These are phyloP conservation scores for Heterotilapia buettikoferi DNA, from an alignment of 2,113 vertebrate species.

Conservation along the genomic window DNA sequence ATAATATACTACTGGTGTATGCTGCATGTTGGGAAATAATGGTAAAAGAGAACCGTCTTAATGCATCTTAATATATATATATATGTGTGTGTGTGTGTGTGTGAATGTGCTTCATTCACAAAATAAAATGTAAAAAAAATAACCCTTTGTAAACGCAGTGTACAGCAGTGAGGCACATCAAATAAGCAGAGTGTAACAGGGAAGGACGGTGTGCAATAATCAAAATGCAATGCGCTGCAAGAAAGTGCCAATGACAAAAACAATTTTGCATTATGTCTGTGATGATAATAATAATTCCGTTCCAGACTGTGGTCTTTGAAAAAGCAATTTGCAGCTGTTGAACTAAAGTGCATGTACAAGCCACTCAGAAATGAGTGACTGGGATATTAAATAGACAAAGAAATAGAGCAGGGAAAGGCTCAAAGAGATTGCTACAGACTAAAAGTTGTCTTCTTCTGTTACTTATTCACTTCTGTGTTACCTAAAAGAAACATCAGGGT, in stretches of 20 bases:
- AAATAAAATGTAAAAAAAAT: not conserved
- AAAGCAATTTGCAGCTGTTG: slow-evolving; percentile 58
- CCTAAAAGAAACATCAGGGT: not conserved
- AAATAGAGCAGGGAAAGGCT: not conserved
- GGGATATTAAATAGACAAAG: slow-evolving; percentile 12
- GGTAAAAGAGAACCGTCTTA: not conserved
- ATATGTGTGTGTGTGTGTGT: no score
- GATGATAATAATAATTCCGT: slow-evolving; percentile 52
- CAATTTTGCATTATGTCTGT: slow-evolving; percentile 33
- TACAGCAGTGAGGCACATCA: not conserved
- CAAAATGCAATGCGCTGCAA: slow-evolving; percentile 2
- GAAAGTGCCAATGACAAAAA: slow-evolving; percentile 38
- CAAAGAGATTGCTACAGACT: not conserved
- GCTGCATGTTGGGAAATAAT: not conserved
- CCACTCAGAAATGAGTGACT: slow-evolving; percentile 13
- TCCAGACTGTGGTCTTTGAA: slow-evolving; percentile 48
- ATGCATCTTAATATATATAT: not conserved
- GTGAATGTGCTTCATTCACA: not conserved
- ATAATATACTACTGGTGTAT: not conserved
- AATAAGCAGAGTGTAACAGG: not conserved
- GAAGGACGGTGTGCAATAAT: not conserved
- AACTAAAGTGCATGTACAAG: slow-evolving; percentile 9
- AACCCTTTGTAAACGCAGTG: not conserved
- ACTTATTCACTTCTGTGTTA: not conserved
- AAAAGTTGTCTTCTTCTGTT: not conserved